Evolutionary conservation across 2,113 vertebrate genomes (phyloP).

Genomic region (Podilymbus podiceps): DNA sequence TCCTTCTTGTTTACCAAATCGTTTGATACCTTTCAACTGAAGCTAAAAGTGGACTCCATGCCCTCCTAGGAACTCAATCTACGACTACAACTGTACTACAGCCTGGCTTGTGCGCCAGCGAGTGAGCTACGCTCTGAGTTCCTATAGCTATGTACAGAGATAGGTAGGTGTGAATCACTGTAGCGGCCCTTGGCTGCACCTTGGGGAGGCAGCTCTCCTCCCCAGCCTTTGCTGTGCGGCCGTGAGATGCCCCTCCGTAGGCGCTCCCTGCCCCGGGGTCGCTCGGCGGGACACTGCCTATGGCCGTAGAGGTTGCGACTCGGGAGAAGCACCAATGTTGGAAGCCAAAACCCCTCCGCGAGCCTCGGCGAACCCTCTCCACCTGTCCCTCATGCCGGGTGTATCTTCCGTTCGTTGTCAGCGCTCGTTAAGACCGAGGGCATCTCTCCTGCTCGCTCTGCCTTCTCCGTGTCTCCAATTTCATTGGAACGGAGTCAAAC

Average conservation of each 20-base stretch:
- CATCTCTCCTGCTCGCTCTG: not conserved
- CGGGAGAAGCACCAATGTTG: fast-evolving
- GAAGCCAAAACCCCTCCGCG: not conserved
- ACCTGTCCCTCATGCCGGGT: slow-evolving; percentile 42
- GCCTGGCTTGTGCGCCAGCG: not conserved
- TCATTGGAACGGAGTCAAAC: slow-evolving; percentile 58
- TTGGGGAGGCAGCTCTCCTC: not conserved
- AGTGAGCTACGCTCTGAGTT: not conserved
- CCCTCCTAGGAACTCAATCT: slow-evolving; percentile 27
- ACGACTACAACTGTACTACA: not conserved
- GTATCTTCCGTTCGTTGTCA: slow-evolving; percentile 56
- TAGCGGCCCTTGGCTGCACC: not conserved
- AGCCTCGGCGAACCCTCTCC: not conserved
- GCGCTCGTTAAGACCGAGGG: slow-evolving; percentile 33
- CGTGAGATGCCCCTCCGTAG: fast-evolving
- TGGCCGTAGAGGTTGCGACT: not conserved
- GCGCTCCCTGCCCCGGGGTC: not conserved
- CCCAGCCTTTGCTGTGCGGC: not conserved
- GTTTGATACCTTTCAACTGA: not conserved
- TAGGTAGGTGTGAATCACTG: fast-evolving
- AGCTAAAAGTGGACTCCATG: not conserved
- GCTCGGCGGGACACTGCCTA: fast-evolving
- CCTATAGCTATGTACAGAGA: not conserved
- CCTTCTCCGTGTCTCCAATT: slow-evolving; percentile 65
- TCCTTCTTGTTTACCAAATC: slow-evolving; percentile 2